phyloP scores from a whole-genome alignment of 2,797 vertebrate genomes.

The Danio kyathit region DNA sequence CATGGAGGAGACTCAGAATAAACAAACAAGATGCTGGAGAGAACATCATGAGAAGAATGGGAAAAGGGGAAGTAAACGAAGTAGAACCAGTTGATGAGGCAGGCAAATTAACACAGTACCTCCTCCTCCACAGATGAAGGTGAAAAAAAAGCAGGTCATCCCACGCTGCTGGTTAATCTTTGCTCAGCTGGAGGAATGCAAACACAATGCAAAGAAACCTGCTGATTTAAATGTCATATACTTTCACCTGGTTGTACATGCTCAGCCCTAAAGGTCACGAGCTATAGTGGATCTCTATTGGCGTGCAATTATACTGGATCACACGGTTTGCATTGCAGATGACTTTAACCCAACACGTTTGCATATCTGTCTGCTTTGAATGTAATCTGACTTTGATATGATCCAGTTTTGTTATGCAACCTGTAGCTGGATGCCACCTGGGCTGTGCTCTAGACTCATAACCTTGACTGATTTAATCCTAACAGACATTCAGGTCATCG shows the following conservation, averaged over 20 bases:
- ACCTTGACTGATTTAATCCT: constrained; percentile 26
- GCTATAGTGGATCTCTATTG: neutral
- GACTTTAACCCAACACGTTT: constrained; percentile 58
- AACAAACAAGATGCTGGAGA: constrained; percentile 41
- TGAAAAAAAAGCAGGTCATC: constrained; percentile 52
- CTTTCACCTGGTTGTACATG: constrained; percentile 63
- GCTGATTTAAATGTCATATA: constrained; percentile 68
- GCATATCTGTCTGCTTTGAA: constrained; percentile 60
- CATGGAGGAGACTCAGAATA: constrained; percentile 33
- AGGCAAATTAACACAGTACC: constrained; percentile 30
- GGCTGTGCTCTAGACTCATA: constrained; percentile 4
- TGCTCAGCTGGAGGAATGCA: constrained; percentile 68
- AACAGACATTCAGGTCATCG: constrained; percentile 29
- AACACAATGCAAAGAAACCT: constrained; percentile 69
- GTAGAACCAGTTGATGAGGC: constrained; percentile 1
- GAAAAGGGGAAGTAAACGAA: neutral
- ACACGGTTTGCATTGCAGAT: constrained; percentile 65
- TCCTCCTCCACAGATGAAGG: constrained; percentile 2
- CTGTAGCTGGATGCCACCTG: constrained; percentile 24
- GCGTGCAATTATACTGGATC: neutral
- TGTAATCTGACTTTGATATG: constrained; percentile 53
- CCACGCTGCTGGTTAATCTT: constrained; percentile 58
- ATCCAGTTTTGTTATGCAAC: constrained; percentile 57
- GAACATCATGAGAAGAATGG: neutral
- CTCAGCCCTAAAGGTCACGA: constrained; percentile 19